Evolutionary conservation across 2,888 invertebrate genomes (phyloP).

Genomic region (Lobophora halterata): DNA sequence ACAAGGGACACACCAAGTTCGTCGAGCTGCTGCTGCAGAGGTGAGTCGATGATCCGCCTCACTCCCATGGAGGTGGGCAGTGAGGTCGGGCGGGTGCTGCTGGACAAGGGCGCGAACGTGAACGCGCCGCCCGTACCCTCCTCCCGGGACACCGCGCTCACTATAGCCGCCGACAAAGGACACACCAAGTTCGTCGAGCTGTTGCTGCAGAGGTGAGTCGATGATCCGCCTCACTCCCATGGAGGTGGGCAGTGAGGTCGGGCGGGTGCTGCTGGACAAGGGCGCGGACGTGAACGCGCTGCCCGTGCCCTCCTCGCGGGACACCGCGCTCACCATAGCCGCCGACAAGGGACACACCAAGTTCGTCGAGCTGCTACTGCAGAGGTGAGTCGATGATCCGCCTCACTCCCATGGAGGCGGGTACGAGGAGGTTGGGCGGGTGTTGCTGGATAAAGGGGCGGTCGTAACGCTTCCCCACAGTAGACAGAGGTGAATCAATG

Average conservation of each 20-base stretch:
- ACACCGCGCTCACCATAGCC: constrained; percentile 99
- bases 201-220: constrained; percentile 82
- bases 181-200: constrained; percentile 96
- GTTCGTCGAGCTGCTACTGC: constrained; percentile 91
- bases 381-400: constrained; percentile 91
- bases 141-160: constrained; percentile 98
- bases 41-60: constrained; percentile 92
- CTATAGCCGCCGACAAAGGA: constrained; percentile 99
- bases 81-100: constrained; percentile 96
- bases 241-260: constrained; percentile 99
- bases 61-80: constrained; percentile 99
- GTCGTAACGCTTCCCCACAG: constrained; percentile 96
- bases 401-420: constrained; percentile 99
- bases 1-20: constrained; percentile 98
- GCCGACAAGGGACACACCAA: constrained; percentile 99
- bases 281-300: constrained; percentile 99
- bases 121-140: constrained; percentile 99
- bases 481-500: background rate
- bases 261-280: constrained; percentile 95
- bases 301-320: constrained; percentile 98
- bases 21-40: constrained; percentile 90
- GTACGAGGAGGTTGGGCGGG: constrained; percentile 98
- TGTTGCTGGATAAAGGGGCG: constrained; percentile 96
- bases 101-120: constrained; percentile 98
- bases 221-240: constrained; percentile 99